Conservation (phyloP, 64 coral and sea anemone species). For the Stylophora pistillata region DNA sequence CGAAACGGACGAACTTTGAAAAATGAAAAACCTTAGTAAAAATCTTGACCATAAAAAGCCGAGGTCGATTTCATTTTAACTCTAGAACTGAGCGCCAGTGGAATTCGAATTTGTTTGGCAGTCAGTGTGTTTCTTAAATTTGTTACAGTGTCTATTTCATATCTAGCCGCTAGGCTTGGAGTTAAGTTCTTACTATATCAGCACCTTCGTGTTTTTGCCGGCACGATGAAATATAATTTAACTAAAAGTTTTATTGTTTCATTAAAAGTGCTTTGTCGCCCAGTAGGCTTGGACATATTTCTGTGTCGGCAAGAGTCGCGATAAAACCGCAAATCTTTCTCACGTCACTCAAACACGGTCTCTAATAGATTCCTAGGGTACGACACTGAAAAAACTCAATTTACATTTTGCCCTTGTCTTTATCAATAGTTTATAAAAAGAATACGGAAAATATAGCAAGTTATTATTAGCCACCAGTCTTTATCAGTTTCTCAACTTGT, state of each 20-base stretch:
- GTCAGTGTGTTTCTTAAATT: too few species aligned
- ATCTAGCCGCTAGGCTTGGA: neutral
- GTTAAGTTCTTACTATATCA: neutral
- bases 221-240: neutral
- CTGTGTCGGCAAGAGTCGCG: conserved; percentile 1
- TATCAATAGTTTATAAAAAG: neutral
- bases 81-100: too few species aligned
- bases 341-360: conserved; percentile 10
- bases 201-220: conserved; percentile 1
- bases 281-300: neutral
- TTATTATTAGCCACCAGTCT: conserved; percentile 2
- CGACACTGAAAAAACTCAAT: neutral
- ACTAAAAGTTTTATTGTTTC: neutral
- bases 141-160: neutral
- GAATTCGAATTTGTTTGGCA: too few species aligned
- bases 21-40: too few species aligned
- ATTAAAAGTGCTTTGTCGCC: conserved; percentile 32
- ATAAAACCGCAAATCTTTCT: conserved; percentile 21
- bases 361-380: neutral
- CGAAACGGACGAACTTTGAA: too few species aligned
- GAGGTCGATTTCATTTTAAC: too few species aligned
- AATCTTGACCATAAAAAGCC: too few species aligned
- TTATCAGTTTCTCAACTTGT: neutral
- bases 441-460: neutral
- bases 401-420: neutral